Conservation (phyloP, 2,888 invertebrate genomes). For the Taphrorychus bicolor region DNA sequence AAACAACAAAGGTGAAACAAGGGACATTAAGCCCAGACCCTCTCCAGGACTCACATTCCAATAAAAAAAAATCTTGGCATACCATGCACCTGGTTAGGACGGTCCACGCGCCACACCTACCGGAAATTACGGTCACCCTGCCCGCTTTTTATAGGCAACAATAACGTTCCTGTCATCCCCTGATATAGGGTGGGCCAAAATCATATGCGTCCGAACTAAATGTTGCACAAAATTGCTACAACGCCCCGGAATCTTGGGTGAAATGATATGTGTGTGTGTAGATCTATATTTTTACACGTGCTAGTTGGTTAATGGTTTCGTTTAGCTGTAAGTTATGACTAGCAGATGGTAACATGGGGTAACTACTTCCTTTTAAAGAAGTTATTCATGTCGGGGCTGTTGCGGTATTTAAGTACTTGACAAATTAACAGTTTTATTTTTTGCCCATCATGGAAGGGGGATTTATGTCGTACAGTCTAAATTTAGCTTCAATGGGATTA, state of each 20-base stretch:
- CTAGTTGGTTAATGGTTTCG: slow-evolving; percentile 19
- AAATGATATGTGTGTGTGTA: slow-evolving; percentile 31
- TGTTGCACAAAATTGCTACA: slow-evolving; percentile 37
- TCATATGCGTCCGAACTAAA: slow-evolving; percentile 25
- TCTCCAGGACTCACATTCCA: too few species aligned
- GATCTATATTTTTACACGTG: slow-evolving; percentile 35
- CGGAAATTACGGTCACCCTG: slow-evolving; percentile 28
- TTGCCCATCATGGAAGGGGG: not conserved
- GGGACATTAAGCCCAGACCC: too few species aligned
- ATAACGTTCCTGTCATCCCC: slow-evolving; percentile 35
- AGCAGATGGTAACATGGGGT: slow-evolving; percentile 22
- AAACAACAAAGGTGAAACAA: too few species aligned
- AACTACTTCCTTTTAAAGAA: slow-evolving; percentile 21
- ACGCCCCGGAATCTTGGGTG: slow-evolving; percentile 12
- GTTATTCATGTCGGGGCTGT: not conserved
- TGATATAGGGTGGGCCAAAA: slow-evolving; percentile 24
- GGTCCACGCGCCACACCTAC: slow-evolving; percentile 25
- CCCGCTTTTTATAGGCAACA: slow-evolving; percentile 27
- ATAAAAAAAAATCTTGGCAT: slow-evolving; percentile 4
- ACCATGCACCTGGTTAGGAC: slow-evolving; percentile 32
- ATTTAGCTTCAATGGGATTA: not conserved
- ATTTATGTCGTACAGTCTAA: slow-evolving; percentile 4
- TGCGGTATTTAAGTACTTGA: slow-evolving; percentile 6
- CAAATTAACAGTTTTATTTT: slow-evolving; percentile 15
- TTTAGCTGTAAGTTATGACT: slow-evolving; percentile 17